Evolutionary conservation across 2,113 vertebrate genomes (phyloP).

Genomic region (Egretta garzetta): DNA sequence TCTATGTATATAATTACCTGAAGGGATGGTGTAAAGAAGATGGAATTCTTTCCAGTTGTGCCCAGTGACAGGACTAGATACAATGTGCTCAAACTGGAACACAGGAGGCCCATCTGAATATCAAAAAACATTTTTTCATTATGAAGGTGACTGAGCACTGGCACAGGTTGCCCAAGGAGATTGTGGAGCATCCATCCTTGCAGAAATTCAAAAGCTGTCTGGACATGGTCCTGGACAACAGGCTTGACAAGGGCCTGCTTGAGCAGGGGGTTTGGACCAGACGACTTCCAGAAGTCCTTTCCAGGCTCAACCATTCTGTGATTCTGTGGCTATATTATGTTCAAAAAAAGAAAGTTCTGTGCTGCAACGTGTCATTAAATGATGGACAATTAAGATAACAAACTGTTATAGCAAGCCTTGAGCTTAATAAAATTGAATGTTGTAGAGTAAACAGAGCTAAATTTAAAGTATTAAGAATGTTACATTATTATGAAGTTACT

Average conservation of each 20-base stretch:
- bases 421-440: background rate
- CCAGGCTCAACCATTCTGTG: background rate
- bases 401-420: background rate
- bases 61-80: too few species aligned
- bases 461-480: background rate
- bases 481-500: background rate
- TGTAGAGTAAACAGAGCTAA: background rate
- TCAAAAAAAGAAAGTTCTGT: background rate
- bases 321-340: background rate
- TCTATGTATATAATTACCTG: too few species aligned
- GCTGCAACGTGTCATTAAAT: background rate
- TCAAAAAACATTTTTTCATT: too few species aligned
- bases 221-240: background rate
- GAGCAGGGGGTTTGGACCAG: accelerated
- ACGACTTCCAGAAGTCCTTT: background rate
- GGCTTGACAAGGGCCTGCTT: background rate
- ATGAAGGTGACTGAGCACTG: too few species aligned
- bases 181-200: too few species aligned
- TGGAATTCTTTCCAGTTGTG: too few species aligned
- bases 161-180: too few species aligned
- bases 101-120: too few species aligned
- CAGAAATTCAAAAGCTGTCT: too few species aligned
- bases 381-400: background rate
- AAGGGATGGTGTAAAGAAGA: too few species aligned
- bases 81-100: too few species aligned